These are phyloP conservation scores for Camelus dromedarius DNA, from an alignment of 2,113 vertebrate species.

Conservation along the genomic window DNA sequence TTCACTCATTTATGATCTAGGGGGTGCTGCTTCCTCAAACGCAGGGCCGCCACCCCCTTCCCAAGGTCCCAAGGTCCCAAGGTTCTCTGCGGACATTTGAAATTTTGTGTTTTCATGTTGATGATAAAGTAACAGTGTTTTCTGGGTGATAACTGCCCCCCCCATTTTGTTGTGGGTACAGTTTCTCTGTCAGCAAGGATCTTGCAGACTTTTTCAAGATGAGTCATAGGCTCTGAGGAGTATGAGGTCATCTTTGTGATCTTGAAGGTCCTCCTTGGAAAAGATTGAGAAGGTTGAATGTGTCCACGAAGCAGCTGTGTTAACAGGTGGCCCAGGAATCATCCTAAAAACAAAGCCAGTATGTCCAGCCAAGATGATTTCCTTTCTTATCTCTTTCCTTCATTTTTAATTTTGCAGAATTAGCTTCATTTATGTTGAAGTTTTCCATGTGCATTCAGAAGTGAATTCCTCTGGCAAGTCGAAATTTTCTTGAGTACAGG, in stretches of 20 bases:
- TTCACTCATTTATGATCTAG: neutral
- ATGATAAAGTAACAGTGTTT: neutral
- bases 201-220: neutral
- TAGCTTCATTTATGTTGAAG: neutral
- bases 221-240: neutral
- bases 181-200: neutral
- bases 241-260: neutral
- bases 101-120: neutral
- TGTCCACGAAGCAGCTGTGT: neutral
- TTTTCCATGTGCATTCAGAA: constrained; percentile 1
- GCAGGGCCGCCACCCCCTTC: neutral
- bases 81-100: neutral
- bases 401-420: neutral
- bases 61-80: neutral
- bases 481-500: constrained; percentile 36
- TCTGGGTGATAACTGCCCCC: neutral
- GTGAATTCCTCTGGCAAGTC: constrained; percentile 59
- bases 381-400: neutral
- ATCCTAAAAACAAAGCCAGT: neutral
- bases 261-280: neutral
- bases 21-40: neutral
- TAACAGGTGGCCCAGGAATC: accelerated
- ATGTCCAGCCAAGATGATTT: neutral
- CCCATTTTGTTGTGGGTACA: neutral
- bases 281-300: neutral